Percentiles rank a stretch among this genome's conserved stretches.
Evolutionary conservation across 2,113 vertebrate genomes (phyloP).

Genomic region (Notiomystis cincta): DNA sequence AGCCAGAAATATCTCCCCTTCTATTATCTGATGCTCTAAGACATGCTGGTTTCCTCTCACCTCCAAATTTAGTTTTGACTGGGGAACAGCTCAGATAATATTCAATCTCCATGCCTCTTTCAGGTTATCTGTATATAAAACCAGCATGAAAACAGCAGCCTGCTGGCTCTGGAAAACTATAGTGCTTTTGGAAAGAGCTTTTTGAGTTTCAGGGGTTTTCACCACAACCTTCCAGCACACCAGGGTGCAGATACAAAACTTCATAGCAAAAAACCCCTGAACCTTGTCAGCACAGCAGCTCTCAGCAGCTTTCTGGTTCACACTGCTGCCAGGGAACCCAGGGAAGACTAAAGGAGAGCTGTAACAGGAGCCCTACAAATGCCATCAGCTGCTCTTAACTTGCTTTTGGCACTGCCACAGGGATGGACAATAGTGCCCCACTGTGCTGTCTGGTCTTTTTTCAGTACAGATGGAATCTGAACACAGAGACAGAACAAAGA

Average conservation of each 20-base stretch:
- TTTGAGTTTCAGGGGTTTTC: neutral
- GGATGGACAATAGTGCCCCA: neutral
- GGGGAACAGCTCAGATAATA: neutral
- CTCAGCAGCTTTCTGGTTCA: neutral
- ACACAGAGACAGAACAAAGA: neutral
- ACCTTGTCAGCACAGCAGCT: neutral
- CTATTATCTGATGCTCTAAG: neutral
- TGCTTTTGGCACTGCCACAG: neutral
- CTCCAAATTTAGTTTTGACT: slow-evolving; percentile 1
- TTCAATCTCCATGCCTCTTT: neutral
- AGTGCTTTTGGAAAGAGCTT: neutral
- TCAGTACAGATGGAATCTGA: neutral
- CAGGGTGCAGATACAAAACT: neutral
- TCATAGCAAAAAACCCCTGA: neutral
- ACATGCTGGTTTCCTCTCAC: neutral
- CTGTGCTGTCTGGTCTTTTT: neutral
- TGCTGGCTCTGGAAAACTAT: neutral
- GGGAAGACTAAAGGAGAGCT: neutral
- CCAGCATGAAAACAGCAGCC: neutral
- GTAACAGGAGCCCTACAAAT: neutral
- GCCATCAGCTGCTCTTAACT: neutral
- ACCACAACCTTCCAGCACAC: neutral
- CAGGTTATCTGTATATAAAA: neutral
- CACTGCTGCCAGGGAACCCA: neutral
- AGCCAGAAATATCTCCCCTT: neutral